These are phyloP conservation scores for Collichthys lucidus DNA, from an alignment of 2,113 vertebrate species.

Conservation along the genomic window DNA sequence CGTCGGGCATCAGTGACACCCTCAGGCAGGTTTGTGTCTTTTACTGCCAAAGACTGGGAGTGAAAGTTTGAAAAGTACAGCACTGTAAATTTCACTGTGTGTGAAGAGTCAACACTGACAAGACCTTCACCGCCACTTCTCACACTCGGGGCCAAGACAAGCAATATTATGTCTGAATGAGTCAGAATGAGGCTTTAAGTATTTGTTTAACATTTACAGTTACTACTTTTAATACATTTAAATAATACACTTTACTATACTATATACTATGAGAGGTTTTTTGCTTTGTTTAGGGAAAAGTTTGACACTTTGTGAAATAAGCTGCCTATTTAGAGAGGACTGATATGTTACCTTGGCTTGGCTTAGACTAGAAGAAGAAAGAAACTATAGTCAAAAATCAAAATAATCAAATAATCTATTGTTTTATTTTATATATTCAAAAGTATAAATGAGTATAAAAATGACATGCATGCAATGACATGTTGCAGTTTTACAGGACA, in stretches of 20 bases:
- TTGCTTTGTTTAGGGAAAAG: neutral
- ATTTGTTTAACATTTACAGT: neutral
- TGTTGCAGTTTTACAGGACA: neutral
- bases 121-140: neutral
- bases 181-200: neutral
- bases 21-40: neutral
- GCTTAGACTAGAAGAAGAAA: neutral
- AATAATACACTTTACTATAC: neutral
- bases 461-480: too few species aligned
- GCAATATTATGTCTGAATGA: neutral
- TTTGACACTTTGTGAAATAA: neutral
- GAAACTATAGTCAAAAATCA: neutral
- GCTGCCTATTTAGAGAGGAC: neutral
- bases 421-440: neutral
- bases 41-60: neutral
- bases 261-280: neutral
- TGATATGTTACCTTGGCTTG: neutral
- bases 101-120: neutral
- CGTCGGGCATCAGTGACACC: neutral
- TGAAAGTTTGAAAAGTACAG: conserved; percentile 3
- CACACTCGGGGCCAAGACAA: neutral
- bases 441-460: neutral
- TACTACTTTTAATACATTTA: neutral
- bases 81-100: neutral
- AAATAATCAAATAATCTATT: neutral